Conservation (phyloP, 2,888 invertebrate species). For the Halictus quadricinctus region DNA sequence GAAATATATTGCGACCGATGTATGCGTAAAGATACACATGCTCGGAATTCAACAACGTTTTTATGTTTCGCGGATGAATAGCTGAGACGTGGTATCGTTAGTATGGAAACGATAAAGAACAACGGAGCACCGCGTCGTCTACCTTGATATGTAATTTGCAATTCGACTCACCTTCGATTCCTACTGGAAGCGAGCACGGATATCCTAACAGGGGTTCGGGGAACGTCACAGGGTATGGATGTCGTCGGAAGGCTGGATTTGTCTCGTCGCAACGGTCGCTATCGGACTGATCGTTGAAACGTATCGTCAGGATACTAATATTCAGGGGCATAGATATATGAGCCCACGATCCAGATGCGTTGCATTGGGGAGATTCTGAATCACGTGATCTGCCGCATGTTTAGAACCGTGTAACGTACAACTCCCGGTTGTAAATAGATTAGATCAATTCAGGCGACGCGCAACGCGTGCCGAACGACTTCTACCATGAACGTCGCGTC, state of each 20-base stretch:
- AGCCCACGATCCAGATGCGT: slow-evolving; percentile 48
- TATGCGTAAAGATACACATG: slow-evolving; percentile 15
- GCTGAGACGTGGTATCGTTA: neutral
- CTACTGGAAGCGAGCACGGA: neutral
- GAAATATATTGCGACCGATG: slow-evolving; percentile 45
- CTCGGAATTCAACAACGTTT: neutral
- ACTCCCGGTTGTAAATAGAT: slow-evolving; percentile 51
- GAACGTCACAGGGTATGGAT: neutral
- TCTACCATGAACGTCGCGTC: neutral
- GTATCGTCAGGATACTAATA: slow-evolving; percentile 75
- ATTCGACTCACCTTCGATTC: neutral
- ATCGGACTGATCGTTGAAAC: slow-evolving; percentile 78
- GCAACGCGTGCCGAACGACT: neutral
- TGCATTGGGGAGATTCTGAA: slow-evolving; percentile 63
- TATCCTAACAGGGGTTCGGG: neutral
- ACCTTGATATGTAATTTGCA: neutral
- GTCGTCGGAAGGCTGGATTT: slow-evolving; percentile 43
- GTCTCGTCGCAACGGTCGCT: slow-evolving; percentile 73
- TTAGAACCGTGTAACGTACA: slow-evolving; percentile 54
- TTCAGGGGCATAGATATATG: slow-evolving; percentile 59
- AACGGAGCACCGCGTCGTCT: neutral
- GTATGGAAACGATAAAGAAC: neutral
- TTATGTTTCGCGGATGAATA: neutral
- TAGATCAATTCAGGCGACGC: slow-evolving; percentile 5
- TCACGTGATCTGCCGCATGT: slow-evolving; percentile 62